Evolutionary conservation across 2,888 invertebrate species (phyloP).

Genomic region (Cantharis flavilabris): DNA sequence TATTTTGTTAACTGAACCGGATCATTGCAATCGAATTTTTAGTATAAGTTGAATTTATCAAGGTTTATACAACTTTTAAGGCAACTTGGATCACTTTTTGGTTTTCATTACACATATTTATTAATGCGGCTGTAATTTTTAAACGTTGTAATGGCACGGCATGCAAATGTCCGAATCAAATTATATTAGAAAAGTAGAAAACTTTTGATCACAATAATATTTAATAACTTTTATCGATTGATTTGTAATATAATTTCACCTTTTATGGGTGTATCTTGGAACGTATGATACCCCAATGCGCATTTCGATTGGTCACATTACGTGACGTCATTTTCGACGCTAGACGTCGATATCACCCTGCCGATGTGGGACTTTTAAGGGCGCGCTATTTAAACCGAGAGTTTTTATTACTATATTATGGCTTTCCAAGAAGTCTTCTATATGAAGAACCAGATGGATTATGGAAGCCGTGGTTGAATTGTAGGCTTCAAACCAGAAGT

Average conservation of each 20-base stretch:
- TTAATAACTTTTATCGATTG: background rate
- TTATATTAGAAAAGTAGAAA: background rate
- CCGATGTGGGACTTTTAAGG: background rate
- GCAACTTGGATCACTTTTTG: background rate
- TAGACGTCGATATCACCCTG: conserved; percentile 19
- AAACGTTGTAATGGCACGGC: background rate
- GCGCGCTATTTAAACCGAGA: background rate
- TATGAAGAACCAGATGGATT: background rate
- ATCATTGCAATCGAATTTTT: conserved; percentile 1
- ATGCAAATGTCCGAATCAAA: background rate
- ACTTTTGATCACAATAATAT: background rate
- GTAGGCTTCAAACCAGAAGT: too few relatives aligned
- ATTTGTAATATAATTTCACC: background rate
- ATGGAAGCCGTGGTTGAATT: background rate
- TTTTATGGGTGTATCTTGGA: background rate
- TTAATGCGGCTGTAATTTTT: background rate
- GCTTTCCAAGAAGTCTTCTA: background rate
- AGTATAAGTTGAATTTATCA: background rate
- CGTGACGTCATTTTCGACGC: conserved; percentile 19
- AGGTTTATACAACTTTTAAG: background rate
- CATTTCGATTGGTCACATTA: conserved; percentile 4
- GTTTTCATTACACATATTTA: background rate
- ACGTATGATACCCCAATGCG: background rate
- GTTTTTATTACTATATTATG: background rate
- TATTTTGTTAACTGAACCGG: background rate